Percentiles rank a stretch among this genome's conserved stretches.
phyloP scores from a whole-genome alignment of 2,113 vertebrate genomes.

The Hippotragus niger region DNA sequence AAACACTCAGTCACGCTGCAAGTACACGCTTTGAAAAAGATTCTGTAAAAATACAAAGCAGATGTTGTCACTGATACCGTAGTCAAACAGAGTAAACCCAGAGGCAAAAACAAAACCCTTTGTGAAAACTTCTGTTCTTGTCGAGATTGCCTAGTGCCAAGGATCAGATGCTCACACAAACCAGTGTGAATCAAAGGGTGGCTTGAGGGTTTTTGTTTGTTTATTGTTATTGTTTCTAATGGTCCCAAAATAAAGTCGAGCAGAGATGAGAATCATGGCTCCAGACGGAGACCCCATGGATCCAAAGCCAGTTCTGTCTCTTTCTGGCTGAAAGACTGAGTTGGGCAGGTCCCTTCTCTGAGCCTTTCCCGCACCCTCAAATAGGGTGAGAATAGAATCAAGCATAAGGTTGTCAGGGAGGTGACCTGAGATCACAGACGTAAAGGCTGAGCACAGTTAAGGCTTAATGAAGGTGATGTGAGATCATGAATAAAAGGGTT shows the following conservation, averaged over 20 bases:
- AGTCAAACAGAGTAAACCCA: constrained; percentile 39
- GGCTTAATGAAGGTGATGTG: not conserved
- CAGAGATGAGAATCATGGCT: not conserved
- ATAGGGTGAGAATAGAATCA: not conserved
- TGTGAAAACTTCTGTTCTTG: constrained; percentile 28
- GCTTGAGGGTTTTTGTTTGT: not conserved
- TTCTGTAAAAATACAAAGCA: constrained; percentile 55
- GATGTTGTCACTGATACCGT: constrained; percentile 42
- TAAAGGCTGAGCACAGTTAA: not conserved
- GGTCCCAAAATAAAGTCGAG: not conserved
- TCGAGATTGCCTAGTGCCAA: not conserved
- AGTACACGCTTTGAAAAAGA: constrained; percentile 34
- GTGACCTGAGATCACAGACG: not conserved
- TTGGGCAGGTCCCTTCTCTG: not conserved
- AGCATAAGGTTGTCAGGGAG: not conserved
- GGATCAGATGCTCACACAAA: not conserved
- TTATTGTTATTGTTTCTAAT: not conserved
- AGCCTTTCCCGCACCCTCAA: not conserved
- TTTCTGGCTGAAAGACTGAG: not conserved
- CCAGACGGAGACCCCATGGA: not conserved
- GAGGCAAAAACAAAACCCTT: constrained; percentile 56
- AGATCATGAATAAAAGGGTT: not conserved
- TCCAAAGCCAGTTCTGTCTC: not conserved
- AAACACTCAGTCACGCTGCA: constrained; percentile 28
- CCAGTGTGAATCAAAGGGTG: not conserved